Conservation (phyloP, 1,140 invertebrate species). For the Drosophila jambulina region DNA sequence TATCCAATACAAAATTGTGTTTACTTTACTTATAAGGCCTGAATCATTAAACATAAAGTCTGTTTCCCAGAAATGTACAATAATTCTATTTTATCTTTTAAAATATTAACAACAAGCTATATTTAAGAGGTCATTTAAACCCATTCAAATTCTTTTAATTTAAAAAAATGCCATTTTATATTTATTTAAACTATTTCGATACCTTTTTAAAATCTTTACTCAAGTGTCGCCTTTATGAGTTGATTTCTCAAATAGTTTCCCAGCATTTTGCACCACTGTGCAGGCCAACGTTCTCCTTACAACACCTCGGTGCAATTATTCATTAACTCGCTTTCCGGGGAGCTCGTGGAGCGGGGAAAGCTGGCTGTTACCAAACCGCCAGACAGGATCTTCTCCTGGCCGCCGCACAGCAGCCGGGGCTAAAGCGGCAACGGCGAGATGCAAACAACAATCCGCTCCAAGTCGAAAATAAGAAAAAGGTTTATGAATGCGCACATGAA, state of each 20-base stretch:
- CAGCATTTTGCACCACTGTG: slow-evolving; percentile 20
- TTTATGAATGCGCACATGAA: slow-evolving; percentile 84
- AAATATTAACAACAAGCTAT: background rate
- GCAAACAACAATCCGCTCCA: slow-evolving; percentile 60
- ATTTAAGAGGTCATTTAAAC: too few species aligned
- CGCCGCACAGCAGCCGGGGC: slow-evolving; percentile 15
- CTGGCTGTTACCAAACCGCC: slow-evolving; percentile 18
- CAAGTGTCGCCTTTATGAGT: background rate
- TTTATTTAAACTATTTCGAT: too few species aligned
- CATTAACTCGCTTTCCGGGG: slow-evolving; percentile 55
- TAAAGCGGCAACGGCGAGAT: slow-evolving; percentile 26
- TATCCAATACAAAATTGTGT: too few species aligned
- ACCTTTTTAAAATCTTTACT: background rate
- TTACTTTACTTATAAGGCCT: too few species aligned
- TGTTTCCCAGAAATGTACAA: too few species aligned
- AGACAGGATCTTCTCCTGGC: slow-evolving; percentile 34
- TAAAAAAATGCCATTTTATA: background rate
- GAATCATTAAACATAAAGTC: too few species aligned
- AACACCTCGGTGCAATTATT: slow-evolving; percentile 75
- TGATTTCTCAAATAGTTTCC: background rate
- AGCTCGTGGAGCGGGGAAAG: background rate
- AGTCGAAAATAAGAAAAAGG: slow-evolving; percentile 71
- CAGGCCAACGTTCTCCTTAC: slow-evolving; percentile 38
- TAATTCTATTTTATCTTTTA: background rate
- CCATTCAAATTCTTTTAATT: background rate